Evolutionary conservation across 1,140 invertebrate species (phyloP).

Genomic region (Penaeus indicus): DNA sequence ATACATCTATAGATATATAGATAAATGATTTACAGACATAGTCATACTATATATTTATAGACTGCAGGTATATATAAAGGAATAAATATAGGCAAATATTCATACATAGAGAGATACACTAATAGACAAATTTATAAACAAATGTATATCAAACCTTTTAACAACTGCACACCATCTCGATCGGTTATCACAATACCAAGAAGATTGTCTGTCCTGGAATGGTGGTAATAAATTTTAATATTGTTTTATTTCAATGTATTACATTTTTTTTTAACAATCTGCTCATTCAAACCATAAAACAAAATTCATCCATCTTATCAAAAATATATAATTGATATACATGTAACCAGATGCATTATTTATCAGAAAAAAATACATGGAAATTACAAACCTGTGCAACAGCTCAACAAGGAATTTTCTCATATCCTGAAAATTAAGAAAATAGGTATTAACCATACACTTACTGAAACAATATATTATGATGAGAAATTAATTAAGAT

Average conservation of each 20-base stretch:
- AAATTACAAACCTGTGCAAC: not conserved
- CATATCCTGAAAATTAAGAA: slow-evolving; percentile 11
- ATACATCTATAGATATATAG: no score
- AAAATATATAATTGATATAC: not conserved
- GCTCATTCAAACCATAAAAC: no score
- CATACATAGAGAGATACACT: not conserved
- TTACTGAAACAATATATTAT: no score
- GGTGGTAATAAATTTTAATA: not conserved
- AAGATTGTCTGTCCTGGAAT: slow-evolving; percentile 50
- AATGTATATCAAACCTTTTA: slow-evolving; percentile 40
- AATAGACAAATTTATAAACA: not conserved
- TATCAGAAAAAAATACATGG: not conserved
- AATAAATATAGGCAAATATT: not conserved
- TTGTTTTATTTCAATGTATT: not conserved
- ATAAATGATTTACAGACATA: not conserved
- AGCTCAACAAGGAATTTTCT: not conserved
- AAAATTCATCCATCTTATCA: no score
- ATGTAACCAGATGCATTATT: not conserved
- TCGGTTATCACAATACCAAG: slow-evolving; percentile 51
- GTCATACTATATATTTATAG: not conserved
- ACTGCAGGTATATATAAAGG: not conserved
- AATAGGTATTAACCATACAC: no score
- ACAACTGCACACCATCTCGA: slow-evolving; percentile 51
- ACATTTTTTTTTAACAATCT: not conserved
- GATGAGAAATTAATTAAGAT: no score